Conservation (phyloP, 2,888 invertebrate genomes). For the Eustalomyia histrio region DNA sequence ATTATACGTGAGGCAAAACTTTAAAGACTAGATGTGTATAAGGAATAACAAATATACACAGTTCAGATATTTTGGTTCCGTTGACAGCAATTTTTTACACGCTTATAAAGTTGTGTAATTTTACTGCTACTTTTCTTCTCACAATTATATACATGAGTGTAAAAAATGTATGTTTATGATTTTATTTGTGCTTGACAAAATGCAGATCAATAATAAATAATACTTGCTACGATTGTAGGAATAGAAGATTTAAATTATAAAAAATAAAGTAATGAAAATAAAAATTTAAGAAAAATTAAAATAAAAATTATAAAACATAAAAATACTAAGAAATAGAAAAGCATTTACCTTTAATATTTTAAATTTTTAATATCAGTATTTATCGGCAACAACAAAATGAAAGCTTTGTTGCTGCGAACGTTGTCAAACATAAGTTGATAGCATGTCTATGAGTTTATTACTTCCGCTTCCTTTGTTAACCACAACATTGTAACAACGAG, state of each 20-base stretch:
- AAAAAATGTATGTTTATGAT: background rate
- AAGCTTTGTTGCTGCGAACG: background rate
- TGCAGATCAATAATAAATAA: slow-evolving; percentile 11
- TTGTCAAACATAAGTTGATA: slow-evolving; percentile 22
- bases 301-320: too few species aligned
- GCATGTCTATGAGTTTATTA: slow-evolving; percentile 32
- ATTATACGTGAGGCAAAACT: too few species aligned
- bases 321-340: background rate
- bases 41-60: too few species aligned
- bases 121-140: too few species aligned
- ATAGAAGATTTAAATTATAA: slow-evolving; percentile 19
- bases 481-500: background rate
- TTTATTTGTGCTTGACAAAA: slow-evolving; percentile 1
- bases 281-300: background rate
- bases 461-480: slow-evolving; percentile 41
- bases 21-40: too few species aligned
- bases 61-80: too few species aligned
- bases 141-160: too few species aligned
- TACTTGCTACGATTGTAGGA: background rate
- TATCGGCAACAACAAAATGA: background rate
- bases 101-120: too few species aligned
- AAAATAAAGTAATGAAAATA: background rate
- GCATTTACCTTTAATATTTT: background rate
- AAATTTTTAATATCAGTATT: background rate
- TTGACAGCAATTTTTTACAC: too few species aligned